These are phyloP conservation scores for Hydropotes inermis DNA, from an alignment of 2,113 vertebrate species.

Conservation along the genomic window DNA sequence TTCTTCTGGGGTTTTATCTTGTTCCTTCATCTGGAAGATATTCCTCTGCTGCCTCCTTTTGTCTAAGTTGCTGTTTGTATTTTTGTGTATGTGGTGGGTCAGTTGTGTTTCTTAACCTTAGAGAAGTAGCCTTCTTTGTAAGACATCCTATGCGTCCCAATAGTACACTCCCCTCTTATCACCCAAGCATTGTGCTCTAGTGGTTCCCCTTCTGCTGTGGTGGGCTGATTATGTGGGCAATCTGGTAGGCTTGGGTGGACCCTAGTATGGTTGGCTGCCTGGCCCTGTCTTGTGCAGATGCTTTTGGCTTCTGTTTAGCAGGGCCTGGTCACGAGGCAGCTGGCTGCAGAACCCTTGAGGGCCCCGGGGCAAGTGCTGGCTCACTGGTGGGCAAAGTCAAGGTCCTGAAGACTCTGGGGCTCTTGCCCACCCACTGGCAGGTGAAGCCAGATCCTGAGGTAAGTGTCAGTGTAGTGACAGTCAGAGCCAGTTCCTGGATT, in stretches of 20 bases:
- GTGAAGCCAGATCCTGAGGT: background rate
- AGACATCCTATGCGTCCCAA: background rate
- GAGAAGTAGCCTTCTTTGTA: background rate
- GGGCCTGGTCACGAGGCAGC: background rate
- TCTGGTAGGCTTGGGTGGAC: background rate
- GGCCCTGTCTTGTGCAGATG: background rate
- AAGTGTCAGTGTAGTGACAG: background rate
- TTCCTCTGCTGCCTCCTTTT: background rate
- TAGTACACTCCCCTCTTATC: background rate
- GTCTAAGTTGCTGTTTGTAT: background rate
- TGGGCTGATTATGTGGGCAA: background rate
- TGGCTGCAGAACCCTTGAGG: background rate
- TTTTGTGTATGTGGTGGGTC: background rate
- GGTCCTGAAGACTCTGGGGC: background rate
- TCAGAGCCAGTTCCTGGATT: background rate
- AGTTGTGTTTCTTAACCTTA: background rate
- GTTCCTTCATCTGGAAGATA: background rate
- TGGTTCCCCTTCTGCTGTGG: background rate
- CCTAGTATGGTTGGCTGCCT: background rate
- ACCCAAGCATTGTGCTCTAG: background rate
- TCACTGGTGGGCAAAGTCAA: background rate
- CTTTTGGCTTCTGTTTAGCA: background rate
- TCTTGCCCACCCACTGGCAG: background rate
- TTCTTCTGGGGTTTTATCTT: background rate
- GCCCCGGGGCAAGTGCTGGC: background rate